Base-by-base conservation (phyloP, 2,888 invertebrate genomes). In the Pseudococcus viburni region DNA sequence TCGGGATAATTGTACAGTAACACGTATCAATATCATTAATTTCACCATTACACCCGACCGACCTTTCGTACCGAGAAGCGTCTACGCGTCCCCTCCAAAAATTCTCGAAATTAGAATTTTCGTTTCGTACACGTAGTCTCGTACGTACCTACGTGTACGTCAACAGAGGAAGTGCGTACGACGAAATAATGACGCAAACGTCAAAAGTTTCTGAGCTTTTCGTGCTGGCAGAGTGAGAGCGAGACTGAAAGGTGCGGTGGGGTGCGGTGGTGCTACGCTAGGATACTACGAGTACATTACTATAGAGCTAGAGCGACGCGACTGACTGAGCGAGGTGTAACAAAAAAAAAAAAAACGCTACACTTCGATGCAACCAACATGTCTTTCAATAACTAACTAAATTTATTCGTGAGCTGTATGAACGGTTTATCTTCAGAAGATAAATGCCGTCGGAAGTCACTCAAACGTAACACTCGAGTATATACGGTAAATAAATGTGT, bases 341-440 rank as follows among this genome's bases (percentile, higher is more conserved):
- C 68, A 15, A 5, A 7, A 33, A 77, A n/a, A 33, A 26, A 15
- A 5, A 7, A 33, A 77, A 77, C 26, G 39, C 42, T 80, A 80
- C 42, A 80, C n/a, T 80, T 80, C 80, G 22, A 80, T 80, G 80
- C 42, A 80, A 80, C 80, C 80, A 46, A n/a, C n/a, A 42, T 80
- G 80, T 80, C 80, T 80, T 80, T 80, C 77, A 80, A 42, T 80
- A 80, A 80, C 80, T n/a, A 42, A 42, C n/a, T 80, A 80, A 80
- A 80, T 80, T 80, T 80, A 80, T 80, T 80, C 80, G 42, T 15
- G 9, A 26, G 42, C 73, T 73, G 33, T 39, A 73, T 73, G 80
- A 80, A 46, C 42, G 80, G 80, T 39, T 80, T 80, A 80, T 80
- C 80, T 80, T 80, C 9, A 1, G 11, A 80, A 42, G 73, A 73